A percentile compares a stretch with the other conserved stretches of the same genome.
Evolutionary conservation across 2,888 invertebrate genomes (phyloP).

Genomic region (Amphipoea lucens): DNA sequence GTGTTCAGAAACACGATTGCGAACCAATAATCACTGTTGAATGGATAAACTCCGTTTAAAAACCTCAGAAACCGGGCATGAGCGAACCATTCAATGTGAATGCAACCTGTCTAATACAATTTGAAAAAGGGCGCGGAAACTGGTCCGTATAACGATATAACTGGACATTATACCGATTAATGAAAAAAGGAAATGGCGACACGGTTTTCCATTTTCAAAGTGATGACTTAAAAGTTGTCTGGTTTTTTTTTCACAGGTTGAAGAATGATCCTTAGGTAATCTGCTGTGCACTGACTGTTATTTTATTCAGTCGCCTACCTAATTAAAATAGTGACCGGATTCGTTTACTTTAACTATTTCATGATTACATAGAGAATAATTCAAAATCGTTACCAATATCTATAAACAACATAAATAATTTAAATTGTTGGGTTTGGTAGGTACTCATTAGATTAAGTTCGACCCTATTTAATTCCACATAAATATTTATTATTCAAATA

Average conservation of each 20-base stretch:
- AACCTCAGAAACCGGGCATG: not conserved
- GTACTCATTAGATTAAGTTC: not conserved
- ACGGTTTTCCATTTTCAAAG: constrained; percentile 14
- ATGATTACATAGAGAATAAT: not conserved
- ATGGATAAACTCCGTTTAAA: no score
- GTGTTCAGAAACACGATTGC: no score
- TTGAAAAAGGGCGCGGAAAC: constrained; percentile 39
- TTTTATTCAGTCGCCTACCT: not conserved
- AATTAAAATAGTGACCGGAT: not conserved
- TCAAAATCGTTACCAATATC: not conserved
- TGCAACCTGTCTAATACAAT: constrained; percentile 18
- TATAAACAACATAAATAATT: not conserved
- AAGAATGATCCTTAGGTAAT: no score
- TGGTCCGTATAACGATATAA: not conserved
- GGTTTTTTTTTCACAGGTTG: not conserved
- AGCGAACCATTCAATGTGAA: constrained; percentile 29
- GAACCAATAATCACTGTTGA: no score
- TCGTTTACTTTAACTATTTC: not conserved
- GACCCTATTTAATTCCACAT: not conserved
- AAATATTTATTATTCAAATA: not conserved
- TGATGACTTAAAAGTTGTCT: not conserved
- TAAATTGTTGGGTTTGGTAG: not conserved
- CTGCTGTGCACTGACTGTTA: not conserved
- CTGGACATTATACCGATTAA: constrained; percentile 6
- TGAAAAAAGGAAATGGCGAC: constrained; percentile 18